phyloP scores from a whole-genome alignment of 1,140 invertebrate species.

The Melanaphis sacchari region DNA sequence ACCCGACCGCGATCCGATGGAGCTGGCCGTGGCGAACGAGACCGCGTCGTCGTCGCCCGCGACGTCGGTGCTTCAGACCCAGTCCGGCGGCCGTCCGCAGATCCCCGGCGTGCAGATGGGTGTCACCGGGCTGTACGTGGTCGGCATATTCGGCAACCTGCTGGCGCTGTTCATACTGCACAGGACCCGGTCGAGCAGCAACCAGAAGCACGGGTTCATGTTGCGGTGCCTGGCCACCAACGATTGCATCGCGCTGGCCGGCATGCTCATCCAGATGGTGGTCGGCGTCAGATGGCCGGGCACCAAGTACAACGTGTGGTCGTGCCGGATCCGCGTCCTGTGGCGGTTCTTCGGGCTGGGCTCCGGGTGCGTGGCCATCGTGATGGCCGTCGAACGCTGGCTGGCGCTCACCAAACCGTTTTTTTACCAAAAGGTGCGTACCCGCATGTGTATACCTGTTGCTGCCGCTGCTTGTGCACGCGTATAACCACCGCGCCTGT shows the following conservation, averaged over 20 bases:
- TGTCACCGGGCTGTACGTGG: slow-evolving; percentile 68
- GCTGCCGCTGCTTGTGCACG: too few relatives aligned
- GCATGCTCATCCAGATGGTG: slow-evolving; percentile 69
- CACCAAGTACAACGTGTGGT: slow-evolving; percentile 62
- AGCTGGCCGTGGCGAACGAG: slow-evolving; percentile 23
- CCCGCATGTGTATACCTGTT: neutral
- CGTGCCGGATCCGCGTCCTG: slow-evolving; percentile 76
- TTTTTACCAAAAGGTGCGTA: slow-evolving; percentile 82
- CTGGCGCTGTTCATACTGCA: slow-evolving; percentile 70
- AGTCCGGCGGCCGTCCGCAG: neutral
- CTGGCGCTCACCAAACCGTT: slow-evolving; percentile 86
- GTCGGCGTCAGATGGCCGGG: slow-evolving; percentile 66
- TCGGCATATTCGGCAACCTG: slow-evolving; percentile 70
- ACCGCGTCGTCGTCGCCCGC: slow-evolving; percentile 8
- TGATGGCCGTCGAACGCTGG: slow-evolving; percentile 87
- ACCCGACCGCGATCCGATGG: slow-evolving; percentile 18
- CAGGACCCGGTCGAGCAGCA: slow-evolving; percentile 67
- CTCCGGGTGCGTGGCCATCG: slow-evolving; percentile 83
- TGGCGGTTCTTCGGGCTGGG: slow-evolving; percentile 83
- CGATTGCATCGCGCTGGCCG: slow-evolving; percentile 74
- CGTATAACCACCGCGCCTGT: neutral
- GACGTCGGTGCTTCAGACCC: slow-evolving; percentile 61
- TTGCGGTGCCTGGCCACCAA: slow-evolving; percentile 79
- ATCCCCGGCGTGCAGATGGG: slow-evolving; percentile 63
- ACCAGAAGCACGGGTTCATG: slow-evolving; percentile 81